Percentiles rank a stretch among this genome's conserved stretches.
These are phyloP conservation scores for Trogon melanurus DNA, from an alignment of 2,113 vertebrate species.

Conservation along the genomic window DNA sequence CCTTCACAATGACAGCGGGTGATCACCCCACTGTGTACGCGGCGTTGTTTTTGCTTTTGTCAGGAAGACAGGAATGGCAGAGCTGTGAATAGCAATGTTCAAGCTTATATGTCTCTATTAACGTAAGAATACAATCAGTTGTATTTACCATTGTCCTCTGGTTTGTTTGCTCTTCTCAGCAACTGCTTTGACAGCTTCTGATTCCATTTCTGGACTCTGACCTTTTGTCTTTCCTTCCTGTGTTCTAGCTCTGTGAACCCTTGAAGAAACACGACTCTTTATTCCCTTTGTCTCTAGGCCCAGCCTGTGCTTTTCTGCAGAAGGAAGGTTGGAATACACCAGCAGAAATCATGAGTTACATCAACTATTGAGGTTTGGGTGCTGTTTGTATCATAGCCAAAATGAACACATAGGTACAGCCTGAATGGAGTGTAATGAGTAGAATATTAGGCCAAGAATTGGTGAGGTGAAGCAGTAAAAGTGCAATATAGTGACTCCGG, in stretches of 20 bases:
- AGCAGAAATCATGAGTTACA: not conserved
- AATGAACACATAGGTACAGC: not conserved
- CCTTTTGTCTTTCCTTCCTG: not conserved
- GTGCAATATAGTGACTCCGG: not conserved
- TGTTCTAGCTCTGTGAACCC: not conserved
- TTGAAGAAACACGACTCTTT: not conserved
- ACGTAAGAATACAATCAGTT: not conserved
- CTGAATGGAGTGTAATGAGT: not conserved
- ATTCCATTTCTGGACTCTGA: not conserved
- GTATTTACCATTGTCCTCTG: slow-evolving; percentile 47
- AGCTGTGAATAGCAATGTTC: slow-evolving; percentile 10
- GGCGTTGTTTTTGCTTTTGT: not conserved
- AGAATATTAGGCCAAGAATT: not conserved
- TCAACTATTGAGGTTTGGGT: not conserved
- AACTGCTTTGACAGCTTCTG: not conserved
- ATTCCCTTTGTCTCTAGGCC: not conserved
- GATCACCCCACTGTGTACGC: not conserved
- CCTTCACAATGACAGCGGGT: not conserved
- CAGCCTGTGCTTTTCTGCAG: not conserved
- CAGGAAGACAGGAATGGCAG: not conserved
- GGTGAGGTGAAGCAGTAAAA: not conserved
- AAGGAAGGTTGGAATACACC: not conserved
- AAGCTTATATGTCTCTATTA: slow-evolving; percentile 1
- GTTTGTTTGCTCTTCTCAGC: slow-evolving; percentile 28
- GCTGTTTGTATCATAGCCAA: not conserved